Base-by-base conservation (phyloP, 2,888 invertebrate genomes). In the Baccha elongata region DNA sequence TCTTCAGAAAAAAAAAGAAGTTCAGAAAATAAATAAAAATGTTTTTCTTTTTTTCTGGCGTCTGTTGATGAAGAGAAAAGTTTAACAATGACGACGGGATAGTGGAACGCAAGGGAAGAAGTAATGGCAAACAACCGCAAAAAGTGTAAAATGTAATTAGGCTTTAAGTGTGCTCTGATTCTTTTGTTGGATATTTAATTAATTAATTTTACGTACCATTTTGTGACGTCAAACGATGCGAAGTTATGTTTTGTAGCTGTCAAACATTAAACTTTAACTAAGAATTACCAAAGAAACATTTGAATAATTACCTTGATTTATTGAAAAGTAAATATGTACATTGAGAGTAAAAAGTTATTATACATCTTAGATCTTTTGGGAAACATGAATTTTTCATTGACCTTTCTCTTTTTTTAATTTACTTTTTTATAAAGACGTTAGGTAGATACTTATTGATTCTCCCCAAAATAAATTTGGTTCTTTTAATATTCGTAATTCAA, bases 91-190 rank as follows among this genome's bases (percentile, higher is more conserved):
- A 37, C 21, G 19, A 37, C 3, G 53, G 11, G 3, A 29, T 1
- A n/a, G 19, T 8, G 17, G 4, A 35, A 35, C 21, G 37, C n/a
- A 11, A n/a, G 11, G 21, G 15, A 21, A 3, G n/a, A 3, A 13
- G 13, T 15, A 10, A 3, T 7, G 37, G 11, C 6, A 10, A 17
- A 19, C 13, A 17, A 17, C 5, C 3, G 21, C 11, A 53, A 32
- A 35, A 35, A 19, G 29, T 53, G 67, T 67, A 60, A 67, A 62
- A 35, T 13, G 46, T 67, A 62, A 80, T 80, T 80, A 75, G 81
- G 37, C 52, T 65, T 50, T 52, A 46, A 67, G 71, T 75, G 69
- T 71, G 81, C 71, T 67, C 72, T 73, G 60, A 62, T 72, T 72
- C 29, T 44, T 71, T 52, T 65, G 65, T 60, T 65, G 60, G 71